Evolutionary conservation across 2,113 vertebrate species (phyloP).

Genomic region (Ellobius talpinus): DNA sequence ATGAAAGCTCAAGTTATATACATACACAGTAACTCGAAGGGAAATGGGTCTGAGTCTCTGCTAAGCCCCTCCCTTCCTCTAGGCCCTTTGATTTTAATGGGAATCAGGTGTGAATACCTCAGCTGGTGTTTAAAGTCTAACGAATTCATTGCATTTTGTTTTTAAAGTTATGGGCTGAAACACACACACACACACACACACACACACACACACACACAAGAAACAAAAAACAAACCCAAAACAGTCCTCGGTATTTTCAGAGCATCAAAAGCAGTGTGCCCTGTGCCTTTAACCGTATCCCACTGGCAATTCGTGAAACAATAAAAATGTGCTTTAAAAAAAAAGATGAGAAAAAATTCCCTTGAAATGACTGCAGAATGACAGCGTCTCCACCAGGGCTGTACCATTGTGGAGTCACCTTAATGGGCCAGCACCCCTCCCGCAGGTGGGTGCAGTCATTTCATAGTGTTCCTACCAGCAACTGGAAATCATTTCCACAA

Average conservation of each 20-base stretch:
- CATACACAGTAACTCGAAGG: background rate
- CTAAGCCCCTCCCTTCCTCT: background rate
- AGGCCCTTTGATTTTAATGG: constrained; percentile 31
- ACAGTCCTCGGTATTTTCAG: background rate
- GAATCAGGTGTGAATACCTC: background rate
- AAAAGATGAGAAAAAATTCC: background rate
- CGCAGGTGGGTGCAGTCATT: background rate
- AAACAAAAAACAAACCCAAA: background rate
- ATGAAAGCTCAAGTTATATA: constrained; percentile 54
- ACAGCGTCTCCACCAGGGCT: background rate
- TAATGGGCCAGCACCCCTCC: background rate
- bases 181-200: too few relatives aligned
- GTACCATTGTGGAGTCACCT: background rate
- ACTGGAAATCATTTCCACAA: constrained; percentile 1
- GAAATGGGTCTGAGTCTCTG: background rate
- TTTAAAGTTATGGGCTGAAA: background rate
- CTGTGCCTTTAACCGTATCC: background rate
- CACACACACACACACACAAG: too few relatives aligned
- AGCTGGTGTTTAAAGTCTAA: constrained; percentile 9
- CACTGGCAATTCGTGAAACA: background rate
- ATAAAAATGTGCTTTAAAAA: constrained; percentile 21
- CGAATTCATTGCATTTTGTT: background rate
- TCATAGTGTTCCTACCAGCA: background rate
- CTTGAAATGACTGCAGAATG: constrained; percentile 14
- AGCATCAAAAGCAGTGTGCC: background rate